A percentile compares a stretch with the other conserved stretches of the same genome.
phyloP scores from a whole-genome alignment of 2,797 vertebrate genomes.

The Psittacula derbiana region DNA sequence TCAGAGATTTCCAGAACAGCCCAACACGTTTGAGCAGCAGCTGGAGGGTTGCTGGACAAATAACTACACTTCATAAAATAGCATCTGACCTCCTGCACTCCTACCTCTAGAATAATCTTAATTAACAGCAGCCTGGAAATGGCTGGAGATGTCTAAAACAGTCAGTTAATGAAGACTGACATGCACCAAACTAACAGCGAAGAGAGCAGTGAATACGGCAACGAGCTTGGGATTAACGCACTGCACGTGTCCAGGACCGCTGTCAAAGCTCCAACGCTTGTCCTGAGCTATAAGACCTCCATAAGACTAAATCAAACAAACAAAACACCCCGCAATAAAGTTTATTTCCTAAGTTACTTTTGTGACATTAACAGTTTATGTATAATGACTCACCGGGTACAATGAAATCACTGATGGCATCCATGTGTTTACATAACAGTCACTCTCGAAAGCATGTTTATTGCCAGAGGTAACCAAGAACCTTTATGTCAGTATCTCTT shows the following conservation, averaged over 20 bases:
- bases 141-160: constrained; percentile 41
- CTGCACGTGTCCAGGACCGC: neutral
- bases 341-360: neutral
- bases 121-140: constrained; percentile 56
- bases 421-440: neutral
- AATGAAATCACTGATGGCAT: neutral
- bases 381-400: neutral
- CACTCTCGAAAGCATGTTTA: neutral
- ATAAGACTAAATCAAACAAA: neutral
- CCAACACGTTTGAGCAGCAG: constrained; percentile 17
- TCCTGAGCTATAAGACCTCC: neutral
- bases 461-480: constrained; percentile 40
- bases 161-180: constrained; percentile 66
- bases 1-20: neutral
- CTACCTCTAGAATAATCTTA: constrained; percentile 22
- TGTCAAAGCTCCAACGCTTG: neutral
- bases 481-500: neutral
- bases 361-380: neutral
- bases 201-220: constrained; percentile 40
- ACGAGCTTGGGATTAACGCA: constrained; percentile 25
- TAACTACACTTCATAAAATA: constrained; percentile 49
- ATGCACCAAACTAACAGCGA: constrained; percentile 34
- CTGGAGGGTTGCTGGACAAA: constrained; percentile 66
- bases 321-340: neutral
- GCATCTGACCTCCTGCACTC: constrained; percentile 54